Percentiles rank a stretch among this genome's conserved stretches.
Evolutionary conservation across 2,888 invertebrate species (phyloP).

Genomic region (Hydrotaea cyrtoneurina): DNA sequence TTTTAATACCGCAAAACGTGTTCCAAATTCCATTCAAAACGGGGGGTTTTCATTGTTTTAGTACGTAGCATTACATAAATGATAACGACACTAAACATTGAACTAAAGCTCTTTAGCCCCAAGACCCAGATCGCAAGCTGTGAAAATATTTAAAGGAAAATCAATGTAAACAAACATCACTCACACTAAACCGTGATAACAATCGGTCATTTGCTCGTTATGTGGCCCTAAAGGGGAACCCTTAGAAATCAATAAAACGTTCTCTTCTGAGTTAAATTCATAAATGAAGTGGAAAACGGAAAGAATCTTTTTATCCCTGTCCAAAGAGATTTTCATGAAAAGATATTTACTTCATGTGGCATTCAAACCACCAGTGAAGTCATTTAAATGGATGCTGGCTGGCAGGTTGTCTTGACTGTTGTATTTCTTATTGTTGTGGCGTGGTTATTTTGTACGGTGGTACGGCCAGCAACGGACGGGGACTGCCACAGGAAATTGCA

Average conservation of each 20-base stretch:
- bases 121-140: too few relatives aligned
- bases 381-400: conserved; percentile 27
- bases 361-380: neutral
- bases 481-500: neutral
- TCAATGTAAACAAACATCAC: neutral
- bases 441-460: too few relatives aligned
- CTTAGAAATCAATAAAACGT: conserved; percentile 60
- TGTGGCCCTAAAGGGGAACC: conserved; percentile 19
- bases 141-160: neutral
- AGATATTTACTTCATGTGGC: conserved; percentile 48
- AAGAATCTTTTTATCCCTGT: too few relatives aligned
- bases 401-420: neutral
- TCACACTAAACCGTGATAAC: conserved; percentile 11
- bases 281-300: too few relatives aligned
- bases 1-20: too few relatives aligned
- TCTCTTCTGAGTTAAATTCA: too few relatives aligned
- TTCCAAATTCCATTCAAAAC: too few relatives aligned
- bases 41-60: too few relatives aligned
- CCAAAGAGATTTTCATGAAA: conserved; percentile 57
- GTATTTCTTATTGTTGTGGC: neutral
- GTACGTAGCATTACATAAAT: too few relatives aligned
- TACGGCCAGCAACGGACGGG: neutral
- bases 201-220: conserved; percentile 21
- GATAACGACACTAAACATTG: too few relatives aligned
- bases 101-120: too few relatives aligned